Base-by-base conservation (phyloP, 2,888 invertebrate genomes). In the Prionchulus punctatus region DNA sequence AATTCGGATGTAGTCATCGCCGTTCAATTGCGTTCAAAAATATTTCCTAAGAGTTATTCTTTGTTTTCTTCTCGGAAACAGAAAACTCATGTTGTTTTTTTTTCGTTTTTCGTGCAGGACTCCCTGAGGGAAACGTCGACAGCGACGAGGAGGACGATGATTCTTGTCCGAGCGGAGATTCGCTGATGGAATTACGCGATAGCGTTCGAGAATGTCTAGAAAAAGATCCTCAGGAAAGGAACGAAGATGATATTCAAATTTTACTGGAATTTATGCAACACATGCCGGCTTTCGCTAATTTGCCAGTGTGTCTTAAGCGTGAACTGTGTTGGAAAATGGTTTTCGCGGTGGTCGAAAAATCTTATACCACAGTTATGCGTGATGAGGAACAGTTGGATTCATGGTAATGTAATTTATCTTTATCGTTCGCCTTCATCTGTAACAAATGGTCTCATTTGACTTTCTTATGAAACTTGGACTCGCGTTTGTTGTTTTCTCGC, bases 351-450 rank as follows among this genome's bases (percentile, higher is more conserved):
- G 96, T 98, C 28, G 92, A 94, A 72, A 89, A 91, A 70, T 86
- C 91, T 43, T 91, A 89, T 27, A 96, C 94, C 31, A 81, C 91
- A 60, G 94, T 98, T 2, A 88, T 98, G 84, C 90, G 89, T 71
- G 88, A 98, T 75, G 91, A 91, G 21, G 96, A 98, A 75, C 91
- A 94, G 76, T 79, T 98, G 69, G 98, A 98, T 76, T 92, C 94
- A 30, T 96, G 96, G 96, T 69, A 7, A n/a, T 7, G 18, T 57
- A n/a, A 43, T 42, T 23, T 31, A n/a, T 18, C 25, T 42, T 15
- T 31, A 25, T 26, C 43, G 2, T 25, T n/a, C n/a, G n/a, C n/a
- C n/a, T n/a, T n/a, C n/a, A n/a, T n/a, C n/a, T n/a, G n/a, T n/a
- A n/a, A n/a, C n/a, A n/a, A n/a, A n/a, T n/a, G n/a, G n/a, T n/a